Conservation (phyloP, 2,797 vertebrate species). For the Stomatorhinus walkeri region DNA sequence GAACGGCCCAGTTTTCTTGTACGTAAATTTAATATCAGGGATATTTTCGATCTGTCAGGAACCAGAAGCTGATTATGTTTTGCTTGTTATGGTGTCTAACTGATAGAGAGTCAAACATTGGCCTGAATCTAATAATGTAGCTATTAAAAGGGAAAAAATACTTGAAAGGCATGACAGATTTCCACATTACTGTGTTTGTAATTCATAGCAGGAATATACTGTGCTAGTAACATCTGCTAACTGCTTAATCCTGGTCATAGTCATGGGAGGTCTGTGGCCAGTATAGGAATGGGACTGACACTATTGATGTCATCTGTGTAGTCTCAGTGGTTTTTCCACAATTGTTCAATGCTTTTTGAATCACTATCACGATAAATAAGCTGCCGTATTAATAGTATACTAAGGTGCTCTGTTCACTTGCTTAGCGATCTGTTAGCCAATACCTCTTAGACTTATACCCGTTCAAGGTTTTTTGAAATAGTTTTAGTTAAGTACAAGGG, state of each 20-base stretch:
- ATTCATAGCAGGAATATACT: not conserved
- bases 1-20: not conserved
- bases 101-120: not conserved
- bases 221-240: not conserved
- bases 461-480: not conserved
- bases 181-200: not conserved
- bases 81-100: not conserved
- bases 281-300: not conserved
- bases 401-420: not conserved
- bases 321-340: not conserved
- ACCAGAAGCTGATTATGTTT: not conserved
- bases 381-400: not conserved
- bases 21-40: not conserved
- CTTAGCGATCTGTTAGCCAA: not conserved
- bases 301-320: not conserved
- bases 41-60: not conserved
- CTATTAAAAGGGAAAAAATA: not conserved
- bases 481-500: not conserved
- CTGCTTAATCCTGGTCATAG: not conserved
- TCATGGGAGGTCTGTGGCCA: not conserved
- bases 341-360: not conserved
- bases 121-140: not conserved
- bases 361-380: not conserved
- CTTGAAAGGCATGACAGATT: not conserved
- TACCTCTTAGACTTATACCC: not conserved